These are phyloP conservation scores for Drosophila neocordata DNA, from an alignment of 1,140 invertebrate genomes.

Conservation along the genomic window DNA sequence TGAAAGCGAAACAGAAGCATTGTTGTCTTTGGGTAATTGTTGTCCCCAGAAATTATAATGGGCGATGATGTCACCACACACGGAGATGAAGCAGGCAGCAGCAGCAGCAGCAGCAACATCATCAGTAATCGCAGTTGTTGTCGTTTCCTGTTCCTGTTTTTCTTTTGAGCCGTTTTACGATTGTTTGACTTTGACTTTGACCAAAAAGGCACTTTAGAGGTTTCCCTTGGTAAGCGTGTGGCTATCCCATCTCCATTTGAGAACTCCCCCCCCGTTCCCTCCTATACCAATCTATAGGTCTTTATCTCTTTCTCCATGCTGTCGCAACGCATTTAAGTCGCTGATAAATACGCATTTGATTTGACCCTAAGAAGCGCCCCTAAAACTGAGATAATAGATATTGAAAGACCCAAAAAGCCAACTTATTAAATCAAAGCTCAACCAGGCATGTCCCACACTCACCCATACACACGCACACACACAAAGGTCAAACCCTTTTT, in stretches of 20 bases:
- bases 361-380: slow-evolving; percentile 22
- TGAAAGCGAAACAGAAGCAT: slow-evolving; percentile 30
- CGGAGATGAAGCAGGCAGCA: slow-evolving; percentile 22
- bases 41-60: slow-evolving; percentile 59
- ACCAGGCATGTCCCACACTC: slow-evolving; percentile 11
- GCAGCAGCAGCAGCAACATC: slow-evolving; percentile 19
- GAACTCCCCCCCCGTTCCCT: not conserved
- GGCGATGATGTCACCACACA: slow-evolving; percentile 76
- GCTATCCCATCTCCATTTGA: slow-evolving; percentile 39
- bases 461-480: not conserved
- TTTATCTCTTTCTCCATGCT: slow-evolving; percentile 7
- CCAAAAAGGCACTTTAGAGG: slow-evolving; percentile 67
- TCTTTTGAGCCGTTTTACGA: slow-evolving; percentile 65
- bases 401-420: slow-evolving; percentile 49
- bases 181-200: slow-evolving; percentile 60
- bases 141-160: slow-evolving; percentile 74
- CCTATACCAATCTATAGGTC: not conserved
- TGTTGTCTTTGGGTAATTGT: slow-evolving; percentile 45
- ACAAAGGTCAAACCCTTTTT: slow-evolving; percentile 31
- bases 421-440: slow-evolving; percentile 76
- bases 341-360: slow-evolving; percentile 75
- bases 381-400: slow-evolving; percentile 67
- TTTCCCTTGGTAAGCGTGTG: slow-evolving; percentile 49
- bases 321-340: slow-evolving; percentile 62
- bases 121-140: slow-evolving; percentile 21